Evolutionary conservation across 2,888 invertebrate genomes (phyloP), one percentile per base, ranked within the genome.

Genomic region (Drosophila anceps): DNA sequence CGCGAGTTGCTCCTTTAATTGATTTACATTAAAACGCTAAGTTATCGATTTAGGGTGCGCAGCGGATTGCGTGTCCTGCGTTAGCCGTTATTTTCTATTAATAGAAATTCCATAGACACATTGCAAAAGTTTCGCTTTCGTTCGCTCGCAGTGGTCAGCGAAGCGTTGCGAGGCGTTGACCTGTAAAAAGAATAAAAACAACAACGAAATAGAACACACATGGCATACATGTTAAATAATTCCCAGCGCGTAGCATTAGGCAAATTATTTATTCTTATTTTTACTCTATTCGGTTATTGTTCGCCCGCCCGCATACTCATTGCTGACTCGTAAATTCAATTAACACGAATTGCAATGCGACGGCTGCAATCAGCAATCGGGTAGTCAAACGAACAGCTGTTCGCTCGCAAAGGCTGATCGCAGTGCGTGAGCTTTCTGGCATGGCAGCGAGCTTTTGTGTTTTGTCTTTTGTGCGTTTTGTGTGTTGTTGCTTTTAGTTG

Each of bases 21-120:
- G 86, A 86, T 90, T 86, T 79, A 82, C 88, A 79, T 84, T 88
- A 73, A 61, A 66, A 69, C n/a, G 69, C 67, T 55, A 51, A 51
- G 57, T 29, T 86, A 86, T 86, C 81, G 86, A 86, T 86, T 90
- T 70, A 69, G 74, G 88, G 85, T 73, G 88, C 65, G 81, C 63
- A 51, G 10, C 55, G 50, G 46, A 55, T 73, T 81, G 78, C 80
- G 84, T 83, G 87, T 79, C 84, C 79, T 66, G 51, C 10, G 48
- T 15, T 39, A 55, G 24, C 69, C 61, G 51, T 62, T 58, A 68
- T 33, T 43, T 41, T 29, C 84, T 84, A 87, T 89, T 82, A 76
- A 81, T 79, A 87, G 74, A 10, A 62, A 70, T 69, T 73, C 72
- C 46, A 69, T 79, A 81, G 79, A 79, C 82, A 73, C 65, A 87